Percentiles rank a stretch among this genome's conserved stretches.
phyloP scores from a whole-genome alignment of 2,888 invertebrate genomes.

The Eilema caniola region DNA sequence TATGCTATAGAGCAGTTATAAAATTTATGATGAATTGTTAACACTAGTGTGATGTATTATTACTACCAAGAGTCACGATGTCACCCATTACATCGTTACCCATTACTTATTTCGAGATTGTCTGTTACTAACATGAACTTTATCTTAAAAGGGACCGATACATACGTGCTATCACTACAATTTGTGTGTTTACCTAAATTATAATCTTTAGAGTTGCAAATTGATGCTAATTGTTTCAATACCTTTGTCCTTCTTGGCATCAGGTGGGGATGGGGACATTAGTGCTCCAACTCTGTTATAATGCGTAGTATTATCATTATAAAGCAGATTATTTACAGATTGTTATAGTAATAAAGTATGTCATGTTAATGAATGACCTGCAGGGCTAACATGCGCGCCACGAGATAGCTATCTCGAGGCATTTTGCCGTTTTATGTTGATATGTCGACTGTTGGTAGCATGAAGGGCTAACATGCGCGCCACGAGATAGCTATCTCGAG shows the following conservation, averaged over 20 bases:
- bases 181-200: neutral
- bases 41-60: neutral
- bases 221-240: conserved; percentile 1
- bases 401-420: no score
- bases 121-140: conserved; percentile 1
- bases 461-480: no score
- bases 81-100: neutral
- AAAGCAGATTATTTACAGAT: no score
- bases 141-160: conserved; percentile 6
- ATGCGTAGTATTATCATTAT: neutral
- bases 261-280: neutral
- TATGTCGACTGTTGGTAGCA: no score
- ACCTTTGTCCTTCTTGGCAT: neutral
- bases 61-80: neutral
- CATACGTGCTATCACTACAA: neutral
- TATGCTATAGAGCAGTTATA: neutral
- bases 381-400: no score
- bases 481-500: no score
- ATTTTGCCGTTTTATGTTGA: no score
- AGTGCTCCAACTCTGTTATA: neutral
- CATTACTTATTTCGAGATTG: neutral
- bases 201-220: neutral
- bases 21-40: neutral
- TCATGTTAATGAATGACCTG: neutral
- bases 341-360: neutral